Conservation (phyloP, 2,113 vertebrate species). For the Ellobius talpinus region DNA sequence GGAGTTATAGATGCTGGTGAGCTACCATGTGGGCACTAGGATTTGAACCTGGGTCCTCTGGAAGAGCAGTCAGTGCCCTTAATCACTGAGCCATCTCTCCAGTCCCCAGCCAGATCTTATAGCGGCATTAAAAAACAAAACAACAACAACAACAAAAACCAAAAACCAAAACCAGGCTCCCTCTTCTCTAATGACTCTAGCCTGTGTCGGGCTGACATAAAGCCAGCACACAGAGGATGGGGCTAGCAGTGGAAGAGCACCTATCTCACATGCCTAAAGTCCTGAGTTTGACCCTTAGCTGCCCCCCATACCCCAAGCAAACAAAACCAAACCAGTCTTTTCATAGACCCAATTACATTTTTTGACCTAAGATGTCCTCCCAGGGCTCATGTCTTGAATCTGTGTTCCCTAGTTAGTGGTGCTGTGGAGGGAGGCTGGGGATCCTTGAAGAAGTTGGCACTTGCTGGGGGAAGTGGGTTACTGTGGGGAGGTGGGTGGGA, state of each 20-base stretch:
- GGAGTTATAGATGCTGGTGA: too few relatives aligned
- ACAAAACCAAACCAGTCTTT: background rate
- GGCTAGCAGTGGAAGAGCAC: background rate
- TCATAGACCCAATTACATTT: background rate
- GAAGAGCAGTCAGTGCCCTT: too few relatives aligned
- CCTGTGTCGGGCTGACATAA: background rate
- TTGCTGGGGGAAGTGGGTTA: background rate
- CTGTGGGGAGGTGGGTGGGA: background rate
- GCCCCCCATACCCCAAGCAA: background rate
- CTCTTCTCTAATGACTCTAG: background rate
- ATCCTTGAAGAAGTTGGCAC: background rate
- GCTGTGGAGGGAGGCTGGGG: background rate
- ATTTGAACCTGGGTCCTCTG: too few relatives aligned
- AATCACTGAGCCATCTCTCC: too few relatives aligned
- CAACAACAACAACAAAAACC: too few relatives aligned
- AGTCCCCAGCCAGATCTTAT: background rate
- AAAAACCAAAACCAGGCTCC: background rate
- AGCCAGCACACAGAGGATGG: background rate
- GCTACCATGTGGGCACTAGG: too few relatives aligned
- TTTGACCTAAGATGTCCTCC: background rate
- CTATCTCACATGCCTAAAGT: background rate
- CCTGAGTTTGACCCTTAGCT: background rate
- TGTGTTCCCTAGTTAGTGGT: background rate
- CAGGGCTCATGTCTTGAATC: rapidly evolving
- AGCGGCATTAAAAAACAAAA: background rate